Evolutionary conservation across 1,140 invertebrate species (phyloP).

Genomic region (Mamestra configurata): DNA sequence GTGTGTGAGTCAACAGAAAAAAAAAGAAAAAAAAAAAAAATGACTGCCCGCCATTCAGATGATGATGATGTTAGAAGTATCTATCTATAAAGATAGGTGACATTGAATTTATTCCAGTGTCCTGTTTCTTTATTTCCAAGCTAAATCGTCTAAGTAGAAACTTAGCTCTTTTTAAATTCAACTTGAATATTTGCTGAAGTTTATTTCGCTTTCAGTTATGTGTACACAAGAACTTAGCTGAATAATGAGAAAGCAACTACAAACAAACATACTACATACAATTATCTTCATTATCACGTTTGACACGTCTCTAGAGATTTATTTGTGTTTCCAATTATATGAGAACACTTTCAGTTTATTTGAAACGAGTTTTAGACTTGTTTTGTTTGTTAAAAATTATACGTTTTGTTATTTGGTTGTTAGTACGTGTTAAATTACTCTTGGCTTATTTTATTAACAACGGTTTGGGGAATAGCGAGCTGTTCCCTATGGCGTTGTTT

Average conservation of each 20-base stretch:
- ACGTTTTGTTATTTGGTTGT: not conserved
- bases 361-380: not conserved
- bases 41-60: too few species aligned
- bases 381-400: slow-evolving; percentile 1
- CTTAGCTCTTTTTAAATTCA: too few species aligned
- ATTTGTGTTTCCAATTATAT: not conserved
- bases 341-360: slow-evolving; percentile 23
- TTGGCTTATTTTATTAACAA: not conserved
- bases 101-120: too few species aligned
- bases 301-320: slow-evolving; percentile 2
- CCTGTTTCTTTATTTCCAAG: too few species aligned
- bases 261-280: not conserved
- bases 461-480: too few species aligned
- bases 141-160: too few species aligned
- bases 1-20: too few species aligned
- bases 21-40: too few species aligned
- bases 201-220: not conserved
- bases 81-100: too few species aligned
- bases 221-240: not conserved
- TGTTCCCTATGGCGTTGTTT: too few species aligned
- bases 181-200: too few species aligned
- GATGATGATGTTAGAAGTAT: too few species aligned
- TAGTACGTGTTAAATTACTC: not conserved
- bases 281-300: slow-evolving; percentile 8
- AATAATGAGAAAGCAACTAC: not conserved